phyloP scores from a whole-genome alignment of 1,140 invertebrate genomes.

The Cydia amplana region DNA sequence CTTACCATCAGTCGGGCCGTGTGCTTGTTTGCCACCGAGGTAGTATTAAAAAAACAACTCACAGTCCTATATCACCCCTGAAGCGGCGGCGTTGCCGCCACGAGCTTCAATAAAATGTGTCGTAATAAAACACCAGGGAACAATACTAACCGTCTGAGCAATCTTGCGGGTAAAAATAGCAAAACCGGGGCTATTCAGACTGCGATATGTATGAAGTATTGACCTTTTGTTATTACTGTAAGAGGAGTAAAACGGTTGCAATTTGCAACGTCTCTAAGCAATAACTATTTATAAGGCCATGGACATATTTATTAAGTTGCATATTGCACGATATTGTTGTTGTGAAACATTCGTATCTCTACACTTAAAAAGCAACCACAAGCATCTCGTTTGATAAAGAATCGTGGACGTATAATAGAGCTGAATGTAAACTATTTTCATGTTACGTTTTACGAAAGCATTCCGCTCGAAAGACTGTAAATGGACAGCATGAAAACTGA shows the following conservation, averaged over 20 bases:
- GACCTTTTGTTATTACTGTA: conserved; percentile 2
- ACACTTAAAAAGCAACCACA: background rate
- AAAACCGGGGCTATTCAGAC: conserved; percentile 8
- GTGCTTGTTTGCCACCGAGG: too few relatives aligned
- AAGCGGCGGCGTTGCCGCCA: background rate
- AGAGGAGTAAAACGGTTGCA: background rate
- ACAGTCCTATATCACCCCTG: background rate
- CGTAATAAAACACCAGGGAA: conserved; percentile 15
- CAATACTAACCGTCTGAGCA: conserved; percentile 15
- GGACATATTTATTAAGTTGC: background rate
- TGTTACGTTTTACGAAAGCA: background rate
- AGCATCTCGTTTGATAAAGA: background rate
- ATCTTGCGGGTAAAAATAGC: conserved; percentile 25
- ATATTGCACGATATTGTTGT: background rate
- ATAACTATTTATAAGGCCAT: background rate
- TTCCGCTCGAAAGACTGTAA: background rate
- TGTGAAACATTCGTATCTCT: background rate
- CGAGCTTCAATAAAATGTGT: background rate
- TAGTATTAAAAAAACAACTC: too few relatives aligned
- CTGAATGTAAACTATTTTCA: background rate
- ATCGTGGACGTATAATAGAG: background rate
- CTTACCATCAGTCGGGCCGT: too few relatives aligned
- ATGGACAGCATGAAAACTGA: background rate
- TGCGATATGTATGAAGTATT: conserved; percentile 14
- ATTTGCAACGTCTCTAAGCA: background rate